Conservation (phyloP, 2,888 invertebrate species). For the Meiosimyza platycephala region DNA sequence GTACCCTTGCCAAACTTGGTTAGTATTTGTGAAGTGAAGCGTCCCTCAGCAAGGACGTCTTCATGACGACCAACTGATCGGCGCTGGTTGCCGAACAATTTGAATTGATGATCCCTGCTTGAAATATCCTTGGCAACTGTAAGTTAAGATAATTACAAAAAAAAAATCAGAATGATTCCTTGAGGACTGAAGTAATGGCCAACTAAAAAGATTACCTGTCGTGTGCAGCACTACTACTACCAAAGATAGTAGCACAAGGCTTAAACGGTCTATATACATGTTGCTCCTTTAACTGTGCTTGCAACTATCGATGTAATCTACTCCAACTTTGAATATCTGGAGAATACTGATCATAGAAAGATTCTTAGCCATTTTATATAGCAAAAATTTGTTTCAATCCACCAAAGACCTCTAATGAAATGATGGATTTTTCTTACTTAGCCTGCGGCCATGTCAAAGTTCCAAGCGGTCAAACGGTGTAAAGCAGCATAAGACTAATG, state of each 20-base stretch:
- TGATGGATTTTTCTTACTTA: constrained; percentile 32
- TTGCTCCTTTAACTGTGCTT: constrained; percentile 24
- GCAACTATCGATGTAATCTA: neutral
- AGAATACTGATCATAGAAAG: constrained; percentile 45
- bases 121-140: constrained; percentile 32
- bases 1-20: constrained; percentile 47
- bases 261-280: constrained; percentile 35
- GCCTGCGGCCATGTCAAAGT: constrained; percentile 41
- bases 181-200: neutral
- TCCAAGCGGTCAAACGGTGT: constrained; percentile 21
- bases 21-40: constrained; percentile 48
- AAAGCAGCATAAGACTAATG: constrained; percentile 2
- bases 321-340: constrained; percentile 37
- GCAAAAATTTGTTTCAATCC: constrained; percentile 22
- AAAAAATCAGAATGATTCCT: no score
- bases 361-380: constrained; percentile 48
- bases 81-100: constrained; percentile 39
- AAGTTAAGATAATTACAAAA: neutral
- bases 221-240: constrained; percentile 40
- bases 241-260: constrained; percentile 42
- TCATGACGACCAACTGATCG: constrained; percentile 44
- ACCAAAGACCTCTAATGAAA: constrained; percentile 11
- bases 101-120: constrained; percentile 31
- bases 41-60: constrained; percentile 47
- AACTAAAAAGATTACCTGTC: constrained; percentile 37